These are phyloP conservation scores for Trichogramma evanescens DNA, from an alignment of 2,888 invertebrate species.

Conservation along the genomic window DNA sequence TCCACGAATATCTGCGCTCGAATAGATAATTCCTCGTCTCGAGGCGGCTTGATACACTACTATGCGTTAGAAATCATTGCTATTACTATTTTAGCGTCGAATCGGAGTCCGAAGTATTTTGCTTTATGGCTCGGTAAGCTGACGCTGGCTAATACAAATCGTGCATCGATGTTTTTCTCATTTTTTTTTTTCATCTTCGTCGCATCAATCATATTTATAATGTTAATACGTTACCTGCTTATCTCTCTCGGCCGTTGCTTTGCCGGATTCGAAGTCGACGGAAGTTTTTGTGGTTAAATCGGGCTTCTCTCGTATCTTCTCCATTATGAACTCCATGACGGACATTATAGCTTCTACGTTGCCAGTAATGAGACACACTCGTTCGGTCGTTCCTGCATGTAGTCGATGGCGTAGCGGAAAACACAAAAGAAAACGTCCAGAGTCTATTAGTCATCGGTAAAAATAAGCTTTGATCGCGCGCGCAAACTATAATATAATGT, in stretches of 20 bases:
- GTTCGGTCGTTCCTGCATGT: conserved; percentile 77
- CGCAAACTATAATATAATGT: not conserved
- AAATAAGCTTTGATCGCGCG: not conserved
- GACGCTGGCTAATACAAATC: too few species aligned
- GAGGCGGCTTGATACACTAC: too few species aligned
- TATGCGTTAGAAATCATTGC: too few species aligned
- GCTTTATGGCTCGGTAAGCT: too few species aligned
- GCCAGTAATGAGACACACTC: conserved; percentile 89
- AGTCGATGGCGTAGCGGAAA: conserved; percentile 8
- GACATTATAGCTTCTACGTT: conserved; percentile 84
- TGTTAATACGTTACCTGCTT: conserved; percentile 59
- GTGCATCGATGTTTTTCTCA: not conserved
- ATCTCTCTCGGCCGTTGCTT: conserved; percentile 80
- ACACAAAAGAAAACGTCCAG: not conserved
- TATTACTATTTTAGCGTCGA: too few species aligned
- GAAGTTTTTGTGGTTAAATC: conserved; percentile 74
- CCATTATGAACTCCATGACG: conserved; percentile 89
- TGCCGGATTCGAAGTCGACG: conserved; percentile 65
- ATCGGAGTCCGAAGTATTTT: too few species aligned
- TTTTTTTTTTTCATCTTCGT: not conserved
- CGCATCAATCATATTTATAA: not conserved
- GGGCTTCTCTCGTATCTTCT: conserved; percentile 91
- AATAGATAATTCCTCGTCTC: too few species aligned
- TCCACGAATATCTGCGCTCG: too few species aligned
- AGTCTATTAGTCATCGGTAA: not conserved